Conservation (phyloP, 2,797 vertebrate species). For the Eulemur coronatus region DNA sequence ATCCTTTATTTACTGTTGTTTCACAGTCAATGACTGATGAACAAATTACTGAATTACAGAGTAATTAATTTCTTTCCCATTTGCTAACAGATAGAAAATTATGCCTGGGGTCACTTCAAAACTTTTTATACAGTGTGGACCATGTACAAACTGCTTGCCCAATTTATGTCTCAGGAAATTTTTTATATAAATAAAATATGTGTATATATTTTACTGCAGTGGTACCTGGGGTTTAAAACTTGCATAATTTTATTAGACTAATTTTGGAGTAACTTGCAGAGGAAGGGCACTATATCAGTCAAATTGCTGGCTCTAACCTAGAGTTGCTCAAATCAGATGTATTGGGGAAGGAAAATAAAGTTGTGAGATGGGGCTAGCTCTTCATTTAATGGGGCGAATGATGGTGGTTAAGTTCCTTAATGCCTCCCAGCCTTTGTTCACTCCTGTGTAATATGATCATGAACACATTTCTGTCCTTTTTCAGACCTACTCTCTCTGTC, state of each 20-base stretch:
- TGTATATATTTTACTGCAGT: neutral
- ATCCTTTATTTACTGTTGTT: neutral
- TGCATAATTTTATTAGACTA: neutral
- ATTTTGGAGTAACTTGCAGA: neutral
- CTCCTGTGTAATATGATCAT: neutral
- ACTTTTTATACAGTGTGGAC: neutral
- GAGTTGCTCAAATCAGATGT: neutral
- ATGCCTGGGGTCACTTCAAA: neutral
- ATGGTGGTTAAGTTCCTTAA: no score
- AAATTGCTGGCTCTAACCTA: neutral
- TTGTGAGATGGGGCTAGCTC: rapidly evolving
- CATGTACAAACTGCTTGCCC: neutral
- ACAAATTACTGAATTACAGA: neutral
- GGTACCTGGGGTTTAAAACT: neutral
- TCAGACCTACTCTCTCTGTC: neutral
- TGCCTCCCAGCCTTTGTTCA: neutral
- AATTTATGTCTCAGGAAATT: neutral
- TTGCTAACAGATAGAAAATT: neutral
- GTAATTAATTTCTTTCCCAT: neutral
- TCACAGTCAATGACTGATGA: neutral
- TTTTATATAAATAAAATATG: neutral
- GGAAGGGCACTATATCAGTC: rapidly evolving
- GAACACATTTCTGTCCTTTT: neutral
- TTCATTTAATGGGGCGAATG: neutral
- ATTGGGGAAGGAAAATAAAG: neutral